Evolutionary conservation across 2,888 invertebrate genomes (phyloP), one percentile per base, ranked within the genome.

Genomic region (Drosophila putrida): DNA sequence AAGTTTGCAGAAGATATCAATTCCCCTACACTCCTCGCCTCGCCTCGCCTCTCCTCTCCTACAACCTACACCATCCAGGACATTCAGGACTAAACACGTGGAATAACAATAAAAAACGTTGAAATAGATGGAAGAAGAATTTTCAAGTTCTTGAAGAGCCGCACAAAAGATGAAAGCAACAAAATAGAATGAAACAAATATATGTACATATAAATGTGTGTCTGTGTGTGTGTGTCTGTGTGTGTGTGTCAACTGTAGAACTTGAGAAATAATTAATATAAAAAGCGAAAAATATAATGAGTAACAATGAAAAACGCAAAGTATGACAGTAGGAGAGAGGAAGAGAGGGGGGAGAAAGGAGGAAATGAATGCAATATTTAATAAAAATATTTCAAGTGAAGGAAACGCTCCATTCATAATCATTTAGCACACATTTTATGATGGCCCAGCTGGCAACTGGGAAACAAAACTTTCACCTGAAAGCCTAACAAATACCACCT

Each of bases 351-450:
- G 15, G 6, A 20, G 33, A 6, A 4, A 10, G 20, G 13, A n/a
- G 10, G 13, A 31, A 58, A 61, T 65, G 43, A 36, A 44, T 70
- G 61, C 27, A 57, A 70, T 39, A 58, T 49, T 61, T 65, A 20
- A 54, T 64, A 28, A 70, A 70, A 70, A 65, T 54, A 50, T 58
- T 46, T 65, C 38, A 64, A 47, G 60, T 61, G 53, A 35, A 39
- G 61, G 39, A 51, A 41, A 33, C 15, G 39, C 36, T 43, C 62
- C 74, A 74, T 77, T 78, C 68, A 78, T 69, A 78, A 71, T 71
- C 74, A 77, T 77, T 77, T 77, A 70, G 57, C 57, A 71, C 31
- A 75, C 60, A 75, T 67, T 71, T 63, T 50, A 46, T 46, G 58
- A 25, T 31, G 20, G 50, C 49, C 41, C 15, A 50, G 58, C 63